These are phyloP conservation scores for Latheticus oryzae DNA, from an alignment of 2,888 invertebrate genomes.

Conservation along the genomic window DNA sequence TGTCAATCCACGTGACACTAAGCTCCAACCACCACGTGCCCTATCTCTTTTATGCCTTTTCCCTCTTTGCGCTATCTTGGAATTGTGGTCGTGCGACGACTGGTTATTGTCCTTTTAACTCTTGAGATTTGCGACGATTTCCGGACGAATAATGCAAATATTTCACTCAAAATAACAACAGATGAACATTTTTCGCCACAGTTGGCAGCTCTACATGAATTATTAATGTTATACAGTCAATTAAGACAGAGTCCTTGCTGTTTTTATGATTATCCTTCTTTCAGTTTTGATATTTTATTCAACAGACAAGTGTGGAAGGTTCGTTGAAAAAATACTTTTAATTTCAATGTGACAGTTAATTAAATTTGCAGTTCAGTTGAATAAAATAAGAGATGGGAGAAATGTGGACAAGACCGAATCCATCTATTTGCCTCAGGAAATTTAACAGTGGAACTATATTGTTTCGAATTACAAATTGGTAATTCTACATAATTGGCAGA, in stretches of 20 bases:
- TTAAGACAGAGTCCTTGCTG: conserved; percentile 29
- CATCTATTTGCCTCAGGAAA: conserved; percentile 31
- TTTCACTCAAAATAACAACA: conserved; percentile 20
- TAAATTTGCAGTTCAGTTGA: conserved; percentile 32
- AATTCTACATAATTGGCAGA: too few species aligned
- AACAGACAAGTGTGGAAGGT: conserved; percentile 10
- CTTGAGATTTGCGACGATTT: conserved; percentile 25
- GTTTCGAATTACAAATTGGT: conserved; percentile 33
- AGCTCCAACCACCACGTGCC: conserved; percentile 31
- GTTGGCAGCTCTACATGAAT: conserved; percentile 26
- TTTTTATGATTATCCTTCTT: conserved; percentile 35
- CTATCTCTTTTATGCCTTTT: conserved; percentile 37
- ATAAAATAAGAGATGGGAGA: conserved; percentile 9
- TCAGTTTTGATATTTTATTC: conserved; percentile 39
- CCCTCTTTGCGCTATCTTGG: conserved; percentile 35
- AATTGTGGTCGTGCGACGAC: conserved; percentile 39
- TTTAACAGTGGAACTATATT: conserved; percentile 31
- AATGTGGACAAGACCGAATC: conserved; percentile 15
- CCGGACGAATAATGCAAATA: conserved; percentile 25
- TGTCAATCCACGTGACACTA: conserved; percentile 18
- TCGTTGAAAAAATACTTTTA: conserved; percentile 15
- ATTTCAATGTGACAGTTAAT: conserved; percentile 21
- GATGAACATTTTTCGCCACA: not conserved
- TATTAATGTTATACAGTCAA: conserved; percentile 34
- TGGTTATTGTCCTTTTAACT: conserved; percentile 39